Base-by-base conservation (phyloP, 2,113 vertebrate species). In the Eleginops maclovinus region DNA sequence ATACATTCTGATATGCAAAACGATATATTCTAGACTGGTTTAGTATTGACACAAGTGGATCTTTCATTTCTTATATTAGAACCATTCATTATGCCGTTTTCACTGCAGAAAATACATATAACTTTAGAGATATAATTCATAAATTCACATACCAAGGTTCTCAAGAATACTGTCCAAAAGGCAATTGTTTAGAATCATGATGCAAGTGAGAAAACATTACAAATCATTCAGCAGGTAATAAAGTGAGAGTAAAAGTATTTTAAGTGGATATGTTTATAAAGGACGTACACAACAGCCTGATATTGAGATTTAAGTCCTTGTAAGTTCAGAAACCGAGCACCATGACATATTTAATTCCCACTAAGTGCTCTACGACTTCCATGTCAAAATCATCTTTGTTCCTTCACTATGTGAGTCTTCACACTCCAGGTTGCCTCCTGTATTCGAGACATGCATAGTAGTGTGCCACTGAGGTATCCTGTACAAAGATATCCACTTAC, bases 211-310 rank as follows among this genome's bases (percentile, higher is more conserved):
- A 78, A 76, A 83, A 61, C 59, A 82, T 79, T 79, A 66, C 28
- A 79, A 88, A 88, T 76, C 79, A 87, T 86, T 87, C 85, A 90
- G 88, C 72, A 87, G 89, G 78, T 83, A 84, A 31, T 83, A 78
- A 85, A 89, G 67, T 77, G 67, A 82, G 63, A 64, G 62, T 81
- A 83, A 77, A 70, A 85, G 43, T 83, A 83, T 60, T 81, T 75
- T 55, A 70, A 49, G 75, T 86, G 85, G 78, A 79, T 85, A 71
- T 74, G 77, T 74, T 83, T 70, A 74, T 69, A 78, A 83, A 77
- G 55, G 40, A 69, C 62, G 64, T 76, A 61, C 64, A 78, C 55
- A 58, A 67, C 55, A 28, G 72, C 41, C 40, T 31, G 73, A 74
- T 61, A 36, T 36, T 36, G n/a, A 56, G 82, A 10, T 67, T 22